Evolutionary conservation across 2,113 vertebrate species (phyloP).

Genomic region (Bombycilla garrulus): DNA sequence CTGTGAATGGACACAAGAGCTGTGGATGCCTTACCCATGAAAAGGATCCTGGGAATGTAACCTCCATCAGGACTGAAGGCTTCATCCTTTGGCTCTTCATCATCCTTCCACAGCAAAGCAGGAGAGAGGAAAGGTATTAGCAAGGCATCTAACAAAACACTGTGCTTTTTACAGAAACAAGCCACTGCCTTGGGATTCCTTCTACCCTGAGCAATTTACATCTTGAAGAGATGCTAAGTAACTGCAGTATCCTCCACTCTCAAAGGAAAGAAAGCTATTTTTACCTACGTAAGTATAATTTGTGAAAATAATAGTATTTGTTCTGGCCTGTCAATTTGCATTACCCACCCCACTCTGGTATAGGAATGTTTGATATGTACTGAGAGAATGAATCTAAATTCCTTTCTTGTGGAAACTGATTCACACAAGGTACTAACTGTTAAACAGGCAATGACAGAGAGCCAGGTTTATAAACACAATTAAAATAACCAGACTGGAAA

Average conservation of each 20-base stretch:
- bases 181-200: neutral
- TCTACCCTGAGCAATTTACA: neutral
- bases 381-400: neutral
- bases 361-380: neutral
- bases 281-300: neutral
- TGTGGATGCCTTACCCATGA: constrained; percentile 82
- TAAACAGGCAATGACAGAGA: neutral
- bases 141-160: neutral
- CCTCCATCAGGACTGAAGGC: constrained; percentile 92
- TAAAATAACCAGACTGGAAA: neutral
- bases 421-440: neutral
- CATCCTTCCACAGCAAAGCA: constrained; percentile 78
- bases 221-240: neutral
- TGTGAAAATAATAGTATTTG: neutral
- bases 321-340: neutral
- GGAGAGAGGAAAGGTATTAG: neutral
- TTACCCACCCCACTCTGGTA: neutral
- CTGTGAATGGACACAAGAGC: neutral
- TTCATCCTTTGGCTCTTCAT: constrained; percentile 94
- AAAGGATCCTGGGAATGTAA: constrained; percentile 97
- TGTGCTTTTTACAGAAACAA: neutral
- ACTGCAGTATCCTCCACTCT: neutral
- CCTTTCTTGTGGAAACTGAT: neutral
- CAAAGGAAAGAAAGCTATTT: neutral
- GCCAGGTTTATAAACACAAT: neutral